Base-by-base conservation (phyloP, 2,888 invertebrate genomes). In the Andrena minutula region DNA sequence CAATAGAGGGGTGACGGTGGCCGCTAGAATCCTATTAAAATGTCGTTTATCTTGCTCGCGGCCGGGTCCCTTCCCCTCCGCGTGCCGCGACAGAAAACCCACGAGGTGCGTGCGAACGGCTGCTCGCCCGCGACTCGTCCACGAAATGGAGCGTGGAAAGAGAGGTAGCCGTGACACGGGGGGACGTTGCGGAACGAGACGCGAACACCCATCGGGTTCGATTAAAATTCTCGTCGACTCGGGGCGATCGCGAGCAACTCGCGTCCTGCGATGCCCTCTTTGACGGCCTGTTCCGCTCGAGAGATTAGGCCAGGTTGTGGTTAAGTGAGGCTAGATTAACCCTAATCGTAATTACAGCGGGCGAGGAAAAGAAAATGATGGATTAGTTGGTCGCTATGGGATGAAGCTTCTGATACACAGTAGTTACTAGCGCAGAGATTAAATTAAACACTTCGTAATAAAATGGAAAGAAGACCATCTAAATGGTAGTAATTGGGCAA, bases 21-120 rank as follows among this genome's bases (percentile, higher is more conserved):
- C 72, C 56, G 66, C 47, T 56, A 63, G 41, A 82, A 82, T 53
- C 83, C 86, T 84, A 87, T 90, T 90, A 86, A 89, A 90, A 89
- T 85, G 83, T 85, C 87, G 75, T 90, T 90, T 86, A 84, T 90
- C 89, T 89, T 89, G 75, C 79, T 63, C 41, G 41, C 41, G 41
- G 41, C 41, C 1, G 41, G 73, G 76, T 79, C 16, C 60, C 65
- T 20, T 65, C 71, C 73, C 65, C 68, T 16, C 35, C 35, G 20
- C 63, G 53, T 65, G 56, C 51, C 70, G 71, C 60, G 61, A 51
- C 26, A 64, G 28, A 78, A 73, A 63, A 41, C 41, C 26, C 20
- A 7, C 32, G 64, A 47, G 56, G 47, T 74, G 56, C 30, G 26
- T 71, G 56, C 71, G 35, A 71, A 75, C n/a, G 56, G 56, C n/a